phyloP scores from a whole-genome alignment of 2,888 invertebrate genomes.

The Leptinotarsa juncta region DNA sequence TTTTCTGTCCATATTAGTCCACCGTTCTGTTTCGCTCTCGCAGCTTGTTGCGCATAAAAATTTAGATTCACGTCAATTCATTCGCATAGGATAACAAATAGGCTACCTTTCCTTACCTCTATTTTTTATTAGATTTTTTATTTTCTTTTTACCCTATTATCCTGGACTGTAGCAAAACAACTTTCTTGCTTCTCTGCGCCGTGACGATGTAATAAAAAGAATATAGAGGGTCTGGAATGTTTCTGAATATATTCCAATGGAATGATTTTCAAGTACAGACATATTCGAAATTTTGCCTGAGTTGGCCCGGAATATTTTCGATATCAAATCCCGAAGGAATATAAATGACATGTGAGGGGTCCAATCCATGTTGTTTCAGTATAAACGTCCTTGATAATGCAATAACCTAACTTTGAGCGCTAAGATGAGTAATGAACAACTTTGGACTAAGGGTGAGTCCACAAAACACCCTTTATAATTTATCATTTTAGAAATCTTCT shows the following conservation, averaged over 20 bases:
- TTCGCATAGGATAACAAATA: slow-evolving; percentile 38
- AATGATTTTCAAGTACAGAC: slow-evolving; percentile 33
- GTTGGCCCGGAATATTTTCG: slow-evolving; percentile 2
- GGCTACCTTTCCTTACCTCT: slow-evolving; percentile 36
- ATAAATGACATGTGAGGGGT: neutral
- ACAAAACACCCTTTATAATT: no score
- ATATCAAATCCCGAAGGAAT: neutral
- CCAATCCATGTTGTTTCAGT: neutral
- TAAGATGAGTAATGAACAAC: no score
- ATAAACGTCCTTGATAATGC: neutral
- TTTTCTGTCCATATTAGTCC: neutral
- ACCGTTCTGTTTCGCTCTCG: neutral
- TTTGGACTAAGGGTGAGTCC: no score
- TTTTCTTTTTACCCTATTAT: slow-evolving; percentile 33
- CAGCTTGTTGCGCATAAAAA: slow-evolving; percentile 35
- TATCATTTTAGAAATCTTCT: no score
- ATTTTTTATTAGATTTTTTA: slow-evolving; percentile 40
- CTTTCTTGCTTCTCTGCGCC: slow-evolving; percentile 30
- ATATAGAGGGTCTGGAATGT: slow-evolving; percentile 36
- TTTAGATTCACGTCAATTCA: slow-evolving; percentile 36
- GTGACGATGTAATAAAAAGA: slow-evolving; percentile 34
- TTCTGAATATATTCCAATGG: slow-evolving; percentile 40
- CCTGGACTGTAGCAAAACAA: slow-evolving; percentile 35
- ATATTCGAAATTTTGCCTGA: slow-evolving; percentile 30
- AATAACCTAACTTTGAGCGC: neutral